Percentiles rank a stretch among this genome's conserved stretches.
These are phyloP conservation scores for Perdita meconis DNA, from an alignment of 2,888 invertebrate species.

Conservation along the genomic window DNA sequence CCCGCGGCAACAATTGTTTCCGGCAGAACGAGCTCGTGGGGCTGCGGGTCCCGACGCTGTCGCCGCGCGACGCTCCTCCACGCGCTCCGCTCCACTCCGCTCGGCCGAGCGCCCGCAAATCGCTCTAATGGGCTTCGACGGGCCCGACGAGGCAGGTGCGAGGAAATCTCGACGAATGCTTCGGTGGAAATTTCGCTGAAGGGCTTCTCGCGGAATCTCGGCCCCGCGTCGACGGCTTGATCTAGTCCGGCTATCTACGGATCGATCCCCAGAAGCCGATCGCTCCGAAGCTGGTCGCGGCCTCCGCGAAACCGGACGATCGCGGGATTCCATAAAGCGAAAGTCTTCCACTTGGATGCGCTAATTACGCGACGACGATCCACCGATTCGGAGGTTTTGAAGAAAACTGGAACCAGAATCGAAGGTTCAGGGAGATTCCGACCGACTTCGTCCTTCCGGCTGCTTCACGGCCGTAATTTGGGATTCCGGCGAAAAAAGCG, in stretches of 20 bases:
- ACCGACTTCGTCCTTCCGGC: slow-evolving; percentile 80
- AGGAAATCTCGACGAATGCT: slow-evolving; percentile 25
- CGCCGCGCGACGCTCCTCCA: slow-evolving; percentile 15
- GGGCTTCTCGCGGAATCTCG: background rate
- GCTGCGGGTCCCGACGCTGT: slow-evolving; percentile 63
- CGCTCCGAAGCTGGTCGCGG: too few species aligned
- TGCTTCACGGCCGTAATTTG: slow-evolving; percentile 83
- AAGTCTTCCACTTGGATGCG: too few species aligned
- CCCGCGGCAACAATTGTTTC: slow-evolving; percentile 85
- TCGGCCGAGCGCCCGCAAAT: slow-evolving; percentile 31
- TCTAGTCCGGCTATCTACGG: too few species aligned
- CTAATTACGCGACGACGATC: slow-evolving; percentile 9
- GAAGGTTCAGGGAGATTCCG: slow-evolving; percentile 75
- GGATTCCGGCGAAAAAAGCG: slow-evolving; percentile 79
- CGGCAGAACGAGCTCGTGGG: slow-evolving; percentile 77
- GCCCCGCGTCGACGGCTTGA: too few species aligned
- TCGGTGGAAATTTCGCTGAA: too few species aligned
- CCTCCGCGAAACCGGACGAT: too few species aligned
- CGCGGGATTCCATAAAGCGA: too few species aligned
- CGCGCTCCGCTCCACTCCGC: too few species aligned
- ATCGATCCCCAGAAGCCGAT: too few species aligned
- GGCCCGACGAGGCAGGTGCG: slow-evolving; percentile 57
- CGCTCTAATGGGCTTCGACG: slow-evolving; percentile 46
- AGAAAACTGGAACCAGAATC: slow-evolving; percentile 55
- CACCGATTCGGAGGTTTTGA: slow-evolving; percentile 40